Evolutionary conservation across 2,888 invertebrate genomes (phyloP), one percentile per base, ranked within the genome.

Genomic region (Blastobasis lacticolella): DNA sequence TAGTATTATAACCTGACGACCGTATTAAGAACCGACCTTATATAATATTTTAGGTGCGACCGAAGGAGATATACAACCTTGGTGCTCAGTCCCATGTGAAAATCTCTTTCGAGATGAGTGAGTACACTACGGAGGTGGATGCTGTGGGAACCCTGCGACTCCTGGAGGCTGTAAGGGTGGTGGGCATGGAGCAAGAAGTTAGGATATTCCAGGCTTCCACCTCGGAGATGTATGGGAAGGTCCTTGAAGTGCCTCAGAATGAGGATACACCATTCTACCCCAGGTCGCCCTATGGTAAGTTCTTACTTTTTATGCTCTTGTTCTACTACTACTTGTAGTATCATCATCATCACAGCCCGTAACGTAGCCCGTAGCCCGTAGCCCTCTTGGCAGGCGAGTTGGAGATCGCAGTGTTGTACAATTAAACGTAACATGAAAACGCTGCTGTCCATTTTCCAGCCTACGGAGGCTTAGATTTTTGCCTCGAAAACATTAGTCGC

Each of bases 61-160:
- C 99, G 0, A 92, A 92, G 42, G 99, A 99, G 87, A 95, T 99
- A 60, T 99, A 99, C 78, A 99, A 99, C 88, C 90, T 99, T 57
- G 99, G 98, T 1, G 99, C 99, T 0, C 99, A 99, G 77, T 98
- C 98, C 62, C 99, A 99, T 82, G 99, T 99, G 1, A 99, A 99
- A 88, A 97, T 98, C 42, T 99, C 99, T 0, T 99, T 99, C 75
- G 99, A 99, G 73, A 88, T 99, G 56, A 97, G 98, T 67, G 99
- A 99, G 83, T 99, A 99, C 72, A 99, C 99, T 0, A 98, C 99
- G 0, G 98, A 99, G 88, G 98, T 98, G 1, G 97, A 98, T 80
- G 98, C 95, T 0, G 91, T 98, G n/a, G 98, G 98, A 8, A 97
- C 97, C 0, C 88, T 98, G 37, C 90, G 98, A 60, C 86, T 98